Conservation (phyloP, 2,888 invertebrate species). For the Glaucopsyche alexis region DNA sequence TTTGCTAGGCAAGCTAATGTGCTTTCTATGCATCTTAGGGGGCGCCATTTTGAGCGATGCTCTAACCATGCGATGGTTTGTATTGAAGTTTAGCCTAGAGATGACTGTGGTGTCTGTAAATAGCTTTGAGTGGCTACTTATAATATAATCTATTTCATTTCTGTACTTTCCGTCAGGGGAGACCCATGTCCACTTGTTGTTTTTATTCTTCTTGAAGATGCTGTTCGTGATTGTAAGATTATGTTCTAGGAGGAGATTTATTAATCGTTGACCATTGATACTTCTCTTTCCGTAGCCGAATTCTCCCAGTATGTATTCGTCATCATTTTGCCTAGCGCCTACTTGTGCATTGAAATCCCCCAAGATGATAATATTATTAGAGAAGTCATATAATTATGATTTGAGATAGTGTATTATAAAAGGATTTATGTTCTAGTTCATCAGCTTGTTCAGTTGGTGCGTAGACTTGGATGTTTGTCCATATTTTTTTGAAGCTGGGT, state of each 20-base stretch:
- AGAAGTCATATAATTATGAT: background rate
- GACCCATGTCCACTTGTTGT: slow-evolving; percentile 35
- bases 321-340: slow-evolving; percentile 26
- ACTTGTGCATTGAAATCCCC: slow-evolving; percentile 20
- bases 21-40: too few relatives aligned
- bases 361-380: slow-evolving; percentile 34
- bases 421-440: too few relatives aligned
- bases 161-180: slow-evolving; percentile 32
- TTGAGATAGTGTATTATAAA: too few relatives aligned
- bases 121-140: slow-evolving; percentile 30
- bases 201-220: background rate
- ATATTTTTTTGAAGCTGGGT: slow-evolving; percentile 33
- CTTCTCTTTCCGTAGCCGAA: slow-evolving; percentile 34
- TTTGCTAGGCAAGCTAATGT: too few relatives aligned
- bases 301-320: slow-evolving; percentile 30
- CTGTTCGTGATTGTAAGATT: slow-evolving; percentile 31
- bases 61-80: slow-evolving; percentile 34
- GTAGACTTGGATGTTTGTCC: slow-evolving; percentile 37
- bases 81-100: slow-evolving; percentile 33
- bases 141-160: slow-evolving; percentile 35
- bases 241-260: slow-evolving; percentile 35
- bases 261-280: background rate
- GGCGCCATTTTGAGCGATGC: slow-evolving; percentile 10
- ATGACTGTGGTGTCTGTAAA: slow-evolving; percentile 33
- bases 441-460: slow-evolving; percentile 39